These are phyloP conservation scores for Chionis minor DNA, from an alignment of 2,113 vertebrate genomes.

Conservation along the genomic window DNA sequence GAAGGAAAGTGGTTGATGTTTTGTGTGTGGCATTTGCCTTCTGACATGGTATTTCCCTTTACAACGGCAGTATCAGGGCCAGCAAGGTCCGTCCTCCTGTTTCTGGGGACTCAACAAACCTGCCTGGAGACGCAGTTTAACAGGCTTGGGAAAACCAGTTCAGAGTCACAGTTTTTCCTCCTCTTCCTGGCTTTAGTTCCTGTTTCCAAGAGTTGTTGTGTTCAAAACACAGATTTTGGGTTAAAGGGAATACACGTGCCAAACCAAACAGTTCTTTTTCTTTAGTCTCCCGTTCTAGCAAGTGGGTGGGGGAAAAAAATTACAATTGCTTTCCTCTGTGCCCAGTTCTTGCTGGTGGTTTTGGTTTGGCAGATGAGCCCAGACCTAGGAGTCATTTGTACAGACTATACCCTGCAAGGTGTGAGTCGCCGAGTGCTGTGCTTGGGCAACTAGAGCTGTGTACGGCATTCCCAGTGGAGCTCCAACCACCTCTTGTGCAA, in stretches of 20 bases:
- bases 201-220: not conserved
- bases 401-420: not conserved
- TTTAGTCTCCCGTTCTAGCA: not conserved
- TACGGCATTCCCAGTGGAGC: not conserved
- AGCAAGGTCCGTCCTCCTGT: not conserved
- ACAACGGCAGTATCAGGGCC: accelerated
- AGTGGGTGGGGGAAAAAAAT: not conserved
- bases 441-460: not conserved
- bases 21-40: not conserved
- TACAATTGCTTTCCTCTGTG: not conserved
- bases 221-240: not conserved
- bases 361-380: not conserved
- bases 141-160: not conserved
- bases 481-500: not conserved
- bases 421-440: not conserved
- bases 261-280: not conserved
- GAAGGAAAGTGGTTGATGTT: not conserved
- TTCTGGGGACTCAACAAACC: not conserved
- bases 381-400: not conserved
- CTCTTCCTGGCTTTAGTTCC: not conserved
- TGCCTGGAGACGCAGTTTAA: not conserved
- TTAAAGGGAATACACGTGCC: not conserved
- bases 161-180: not conserved
- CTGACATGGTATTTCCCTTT: not conserved
- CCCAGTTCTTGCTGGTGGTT: not conserved